phyloP scores from a whole-genome alignment of 2,113 vertebrate genomes.

The Gobius niger region DNA sequence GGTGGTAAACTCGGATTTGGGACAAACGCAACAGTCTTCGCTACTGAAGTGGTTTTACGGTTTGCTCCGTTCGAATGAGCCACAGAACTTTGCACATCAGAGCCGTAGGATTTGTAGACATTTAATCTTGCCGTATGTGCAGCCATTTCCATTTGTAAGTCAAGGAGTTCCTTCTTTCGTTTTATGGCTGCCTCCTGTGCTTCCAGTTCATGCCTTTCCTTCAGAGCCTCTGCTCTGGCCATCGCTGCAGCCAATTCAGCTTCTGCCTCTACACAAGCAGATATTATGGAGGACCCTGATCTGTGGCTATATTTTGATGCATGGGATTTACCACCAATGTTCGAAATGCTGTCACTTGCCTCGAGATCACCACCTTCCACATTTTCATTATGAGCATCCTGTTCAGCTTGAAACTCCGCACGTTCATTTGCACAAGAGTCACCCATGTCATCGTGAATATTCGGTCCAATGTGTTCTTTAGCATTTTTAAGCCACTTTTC shows the following conservation, averaged over 20 bases:
- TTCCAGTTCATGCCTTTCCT: background rate
- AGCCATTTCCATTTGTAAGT: constrained; percentile 1
- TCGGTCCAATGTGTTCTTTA: background rate
- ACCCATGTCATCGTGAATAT: too few species aligned
- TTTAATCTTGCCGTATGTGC: too few species aligned
- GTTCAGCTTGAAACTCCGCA: too few species aligned
- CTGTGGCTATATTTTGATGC: background rate
- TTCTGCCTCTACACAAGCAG: background rate
- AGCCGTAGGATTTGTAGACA: too few species aligned
- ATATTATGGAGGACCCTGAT: background rate
- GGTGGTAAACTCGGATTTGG: background rate
- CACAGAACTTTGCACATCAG: background rate
- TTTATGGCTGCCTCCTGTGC: background rate
- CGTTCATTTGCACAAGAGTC: too few species aligned
- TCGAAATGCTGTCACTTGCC: background rate
- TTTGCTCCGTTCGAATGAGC: background rate
- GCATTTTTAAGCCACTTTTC: background rate
- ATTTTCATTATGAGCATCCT: background rate
- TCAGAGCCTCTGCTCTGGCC: background rate
- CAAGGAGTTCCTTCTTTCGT: background rate
- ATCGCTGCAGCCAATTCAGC: constrained; percentile 1
- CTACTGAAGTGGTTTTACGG: background rate
- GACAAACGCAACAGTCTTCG: background rate
- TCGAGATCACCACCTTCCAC: background rate
- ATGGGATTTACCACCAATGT: background rate